Evolutionary conservation across 2,888 invertebrate genomes (phyloP), one percentile per base, ranked within the genome.

Genomic region (Macrosiphum euphorbiae): DNA sequence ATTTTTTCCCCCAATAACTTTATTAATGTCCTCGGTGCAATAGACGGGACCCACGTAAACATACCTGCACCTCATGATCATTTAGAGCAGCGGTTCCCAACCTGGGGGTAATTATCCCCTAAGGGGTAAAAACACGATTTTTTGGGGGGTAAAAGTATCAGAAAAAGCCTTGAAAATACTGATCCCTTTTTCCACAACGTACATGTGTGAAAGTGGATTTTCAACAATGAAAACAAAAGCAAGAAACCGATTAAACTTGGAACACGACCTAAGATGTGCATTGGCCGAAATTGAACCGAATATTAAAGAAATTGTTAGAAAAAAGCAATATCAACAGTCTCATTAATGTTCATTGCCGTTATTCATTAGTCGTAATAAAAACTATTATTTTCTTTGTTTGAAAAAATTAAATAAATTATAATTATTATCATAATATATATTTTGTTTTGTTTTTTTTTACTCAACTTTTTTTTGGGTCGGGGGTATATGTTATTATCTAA

Each of bases 361-460:
- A 52, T 52, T 52, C 52, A 88, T 35, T 52, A 55, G 20, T 88
- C 24, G 41, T 88, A 88, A 58, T 58, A 88, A 88, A 88, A 88
- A 88, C 88, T 55, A 55, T 52, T 26, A 26, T 88, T 88, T 88
- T 58, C 55, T 58, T 88, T 55, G 55, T 88, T 88, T 88, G 41
- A 24, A 58, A 58, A 58, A 88, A 11, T 88, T 0, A 88, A 88
- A 88, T 88, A 88, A 55, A 88, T 88, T 88, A 88, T 88, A 55
- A 88, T 88, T 88, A 58, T 41, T 1, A 88, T 88, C 87, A 88
- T 88, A 88, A 88, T 52, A 88, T 88, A 88, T 52, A 88, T 88
- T 88, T 88, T 88, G 52, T 88, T 88, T 88, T 88, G 3, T 28
- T 88, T 88, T 88, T 88, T 88, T 88, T 88, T n/a, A 88, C 87